A percentile compares a stretch with the other conserved stretches of the same genome.
Evolutionary conservation across 2,888 invertebrate species (phyloP).

Genomic region (Aplocera efformata): DNA sequence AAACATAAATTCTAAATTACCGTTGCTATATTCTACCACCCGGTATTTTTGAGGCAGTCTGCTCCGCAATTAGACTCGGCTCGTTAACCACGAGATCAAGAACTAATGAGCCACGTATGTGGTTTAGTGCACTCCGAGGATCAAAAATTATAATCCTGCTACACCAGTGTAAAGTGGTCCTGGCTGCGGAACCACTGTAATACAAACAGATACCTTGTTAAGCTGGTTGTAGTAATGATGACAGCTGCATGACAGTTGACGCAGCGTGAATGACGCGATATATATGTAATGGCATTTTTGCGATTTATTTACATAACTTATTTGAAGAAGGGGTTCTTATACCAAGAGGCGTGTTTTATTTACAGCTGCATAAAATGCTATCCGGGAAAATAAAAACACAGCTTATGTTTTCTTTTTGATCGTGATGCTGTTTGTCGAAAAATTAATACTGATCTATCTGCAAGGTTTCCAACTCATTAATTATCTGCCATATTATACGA

Average conservation of each 20-base stretch:
- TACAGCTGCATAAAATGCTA: conserved; percentile 11
- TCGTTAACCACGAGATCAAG: conserved; percentile 70
- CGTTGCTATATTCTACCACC: conserved; percentile 47
- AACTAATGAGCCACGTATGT: conserved; percentile 74
- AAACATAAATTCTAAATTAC: conserved; percentile 63
- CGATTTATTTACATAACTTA: conserved; percentile 37
- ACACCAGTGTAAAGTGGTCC: conserved; percentile 41
- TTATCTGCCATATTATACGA: no score
- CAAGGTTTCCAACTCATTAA: no score
- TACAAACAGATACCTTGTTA: conserved; percentile 26
- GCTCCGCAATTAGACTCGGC: conserved; percentile 67
- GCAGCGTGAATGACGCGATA: conserved; percentile 46
- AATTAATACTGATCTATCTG: no score
- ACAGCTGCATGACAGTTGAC: conserved; percentile 58
- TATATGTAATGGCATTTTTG: conserved; percentile 31
- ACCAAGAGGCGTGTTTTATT: conserved; percentile 8
- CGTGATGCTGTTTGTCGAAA: not conserved
- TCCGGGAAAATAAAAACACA: conserved; percentile 6
- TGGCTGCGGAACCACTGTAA: not conserved
- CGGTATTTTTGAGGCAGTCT: conserved; percentile 52
- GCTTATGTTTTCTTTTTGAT: conserved; percentile 2
- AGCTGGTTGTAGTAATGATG: conserved; percentile 39
- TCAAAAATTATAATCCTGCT: conserved; percentile 65
- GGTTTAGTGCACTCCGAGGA: conserved; percentile 67
- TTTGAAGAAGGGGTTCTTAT: conserved; percentile 15